Percentiles rank a stretch among this genome's conserved stretches.
Evolutionary conservation across 2,113 vertebrate genomes (phyloP).

Genomic region (Hippocampus zosterae): DNA sequence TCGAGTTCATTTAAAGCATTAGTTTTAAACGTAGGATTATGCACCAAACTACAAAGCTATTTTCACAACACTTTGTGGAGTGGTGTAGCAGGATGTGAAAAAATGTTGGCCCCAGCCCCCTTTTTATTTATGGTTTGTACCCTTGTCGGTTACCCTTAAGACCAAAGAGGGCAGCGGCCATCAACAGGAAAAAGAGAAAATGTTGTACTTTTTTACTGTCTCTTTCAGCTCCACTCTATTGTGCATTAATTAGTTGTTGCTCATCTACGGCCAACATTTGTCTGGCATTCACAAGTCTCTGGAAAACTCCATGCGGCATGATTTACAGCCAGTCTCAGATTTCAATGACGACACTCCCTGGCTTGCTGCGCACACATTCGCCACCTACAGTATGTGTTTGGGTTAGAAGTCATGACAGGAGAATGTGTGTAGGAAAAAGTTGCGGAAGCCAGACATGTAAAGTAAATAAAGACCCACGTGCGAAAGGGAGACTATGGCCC

Average conservation of each 20-base stretch:
- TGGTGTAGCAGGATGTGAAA: background rate
- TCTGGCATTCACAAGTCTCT: no score
- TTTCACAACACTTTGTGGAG: background rate
- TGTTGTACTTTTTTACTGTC: background rate
- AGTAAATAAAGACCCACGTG: no score
- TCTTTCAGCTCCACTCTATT: background rate
- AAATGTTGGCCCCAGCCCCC: background rate
- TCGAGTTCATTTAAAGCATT: background rate
- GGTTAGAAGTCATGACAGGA: no score
- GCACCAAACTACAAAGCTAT: background rate
- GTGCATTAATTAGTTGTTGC: background rate
- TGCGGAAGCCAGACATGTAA: no score
- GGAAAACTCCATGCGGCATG: no score
- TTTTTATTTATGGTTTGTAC: slow-evolving; percentile 15
- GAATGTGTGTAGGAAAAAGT: no score
- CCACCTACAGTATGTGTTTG: no score
- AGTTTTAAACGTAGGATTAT: background rate
- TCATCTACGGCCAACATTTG: background rate
- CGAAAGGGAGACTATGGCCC: no score
- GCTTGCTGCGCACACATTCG: no score
- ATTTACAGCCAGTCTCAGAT: no score
- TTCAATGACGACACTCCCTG: no score
- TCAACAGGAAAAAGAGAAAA: slow-evolving; percentile 53
- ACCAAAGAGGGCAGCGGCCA: slow-evolving; percentile 47
- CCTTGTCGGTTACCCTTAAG: slow-evolving; percentile 26